Evolutionary conservation across 2,888 invertebrate species (phyloP).

Genomic region (Trissoscelio sp.): DNA sequence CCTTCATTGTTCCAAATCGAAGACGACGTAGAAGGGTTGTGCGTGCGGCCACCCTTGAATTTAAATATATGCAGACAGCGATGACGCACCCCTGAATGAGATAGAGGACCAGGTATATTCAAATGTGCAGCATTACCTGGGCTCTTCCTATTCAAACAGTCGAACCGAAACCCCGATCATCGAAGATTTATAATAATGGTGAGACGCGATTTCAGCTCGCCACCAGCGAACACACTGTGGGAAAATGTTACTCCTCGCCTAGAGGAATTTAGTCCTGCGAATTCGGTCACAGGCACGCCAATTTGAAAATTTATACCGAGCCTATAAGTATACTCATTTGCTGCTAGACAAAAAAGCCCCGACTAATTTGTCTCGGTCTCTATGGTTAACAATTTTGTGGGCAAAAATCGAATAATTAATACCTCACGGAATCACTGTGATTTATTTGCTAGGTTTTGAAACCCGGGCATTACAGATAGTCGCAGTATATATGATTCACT

Average conservation of each 20-base stretch:
- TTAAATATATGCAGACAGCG: slow-evolving; percentile 82
- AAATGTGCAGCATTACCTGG: slow-evolving; percentile 82
- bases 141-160: slow-evolving; percentile 83
- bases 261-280: too few species aligned
- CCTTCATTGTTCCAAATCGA: slow-evolving; percentile 57
- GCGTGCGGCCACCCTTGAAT: slow-evolving; percentile 79
- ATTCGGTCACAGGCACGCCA: slow-evolving; percentile 7
- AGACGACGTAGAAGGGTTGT: slow-evolving; percentile 78
- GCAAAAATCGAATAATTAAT: slow-evolving; percentile 35
- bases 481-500: background rate
- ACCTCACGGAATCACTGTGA: slow-evolving; percentile 20
- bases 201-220: slow-evolving; percentile 72
- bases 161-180: slow-evolving; percentile 78
- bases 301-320: slow-evolving; percentile 8
- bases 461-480: slow-evolving; percentile 25
- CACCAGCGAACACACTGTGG: slow-evolving; percentile 81
- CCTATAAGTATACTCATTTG: slow-evolving; percentile 35
- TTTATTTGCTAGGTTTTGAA: slow-evolving; percentile 20
- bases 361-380: slow-evolving; percentile 19
- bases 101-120: slow-evolving; percentile 80
- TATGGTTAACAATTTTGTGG: background rate
- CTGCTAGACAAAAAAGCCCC: slow-evolving; percentile 21
- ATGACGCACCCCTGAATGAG: slow-evolving; percentile 62
- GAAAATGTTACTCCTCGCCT: slow-evolving; percentile 81
- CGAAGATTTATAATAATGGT: slow-evolving; percentile 83